These are phyloP conservation scores for Indicator indicator DNA, from an alignment of 2,113 vertebrate species.

Conservation along the genomic window DNA sequence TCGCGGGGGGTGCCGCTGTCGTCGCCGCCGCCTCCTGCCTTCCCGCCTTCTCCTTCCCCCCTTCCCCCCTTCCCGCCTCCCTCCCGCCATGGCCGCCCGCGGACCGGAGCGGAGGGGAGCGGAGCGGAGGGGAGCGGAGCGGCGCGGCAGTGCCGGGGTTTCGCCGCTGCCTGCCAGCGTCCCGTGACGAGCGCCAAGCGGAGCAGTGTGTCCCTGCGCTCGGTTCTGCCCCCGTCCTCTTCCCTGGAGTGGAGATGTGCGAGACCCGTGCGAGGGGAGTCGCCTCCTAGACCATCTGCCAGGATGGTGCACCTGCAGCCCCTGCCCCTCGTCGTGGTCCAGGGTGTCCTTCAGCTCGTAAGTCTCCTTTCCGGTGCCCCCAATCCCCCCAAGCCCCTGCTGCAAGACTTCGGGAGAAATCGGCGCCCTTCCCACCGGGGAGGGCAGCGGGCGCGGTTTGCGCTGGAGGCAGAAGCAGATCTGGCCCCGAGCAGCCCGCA, in stretches of 20 bases:
- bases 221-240: neutral
- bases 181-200: slow-evolving; percentile 31
- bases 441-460: neutral
- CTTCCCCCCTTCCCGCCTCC: neutral
- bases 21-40: neutral
- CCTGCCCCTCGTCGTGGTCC: slow-evolving; percentile 80
- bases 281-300: slow-evolving; percentile 73
- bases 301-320: slow-evolving; percentile 87
- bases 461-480: neutral
- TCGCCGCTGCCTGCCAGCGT: slow-evolving; percentile 14
- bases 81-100: slow-evolving; percentile 34
- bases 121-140: neutral
- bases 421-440: neutral
- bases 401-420: neutral
- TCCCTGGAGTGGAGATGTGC: slow-evolving; percentile 46
- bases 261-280: slow-evolving; percentile 75
- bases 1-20: neutral
- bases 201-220: slow-evolving; percentile 35
- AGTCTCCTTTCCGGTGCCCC: slow-evolving; percentile 56
- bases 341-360: slow-evolving; percentile 91
- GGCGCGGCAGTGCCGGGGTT: neutral
- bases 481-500: neutral
- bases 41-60: neutral
- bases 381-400: neutral
- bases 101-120: neutral